Conservation (phyloP, 2,888 invertebrate genomes). For the Clivina fossor region DNA sequence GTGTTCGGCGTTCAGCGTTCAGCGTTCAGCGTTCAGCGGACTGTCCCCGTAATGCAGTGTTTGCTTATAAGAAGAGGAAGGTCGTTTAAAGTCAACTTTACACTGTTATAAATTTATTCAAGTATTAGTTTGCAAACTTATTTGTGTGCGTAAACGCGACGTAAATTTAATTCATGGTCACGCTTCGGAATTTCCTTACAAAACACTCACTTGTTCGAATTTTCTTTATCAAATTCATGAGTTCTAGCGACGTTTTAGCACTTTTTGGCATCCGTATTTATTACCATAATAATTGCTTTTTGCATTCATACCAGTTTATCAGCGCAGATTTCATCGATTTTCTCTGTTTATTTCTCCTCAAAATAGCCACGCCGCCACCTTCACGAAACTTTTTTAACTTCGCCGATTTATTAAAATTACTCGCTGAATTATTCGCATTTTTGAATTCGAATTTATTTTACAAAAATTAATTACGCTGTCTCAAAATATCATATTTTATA, state of each 20-base stretch:
- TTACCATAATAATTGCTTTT: slow-evolving; percentile 18
- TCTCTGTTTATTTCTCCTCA: too few relatives aligned
- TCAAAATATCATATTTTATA: too few relatives aligned
- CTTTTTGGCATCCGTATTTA: slow-evolving; percentile 19
- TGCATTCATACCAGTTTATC: slow-evolving; percentile 21
- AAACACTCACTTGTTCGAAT: slow-evolving; percentile 14
- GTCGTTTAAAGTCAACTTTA: slow-evolving; percentile 24
- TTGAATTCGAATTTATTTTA: too few relatives aligned
- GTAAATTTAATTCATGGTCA: slow-evolving; percentile 26
- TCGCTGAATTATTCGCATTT: too few relatives aligned
- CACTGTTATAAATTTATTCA: slow-evolving; percentile 28
- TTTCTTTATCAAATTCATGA: slow-evolving; percentile 26
- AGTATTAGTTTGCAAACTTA: slow-evolving; percentile 25
- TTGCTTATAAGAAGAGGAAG: slow-evolving; percentile 22
- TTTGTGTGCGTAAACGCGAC: slow-evolving; percentile 27
- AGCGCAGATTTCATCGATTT: too few relatives aligned
- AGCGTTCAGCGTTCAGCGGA: too few relatives aligned
- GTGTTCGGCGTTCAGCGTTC: too few relatives aligned
- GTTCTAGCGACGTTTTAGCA: slow-evolving; percentile 14
- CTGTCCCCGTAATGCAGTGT: slow-evolving; percentile 18
- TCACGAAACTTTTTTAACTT: too few relatives aligned
- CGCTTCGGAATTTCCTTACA: too few relatives aligned
- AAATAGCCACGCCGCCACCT: too few relatives aligned
- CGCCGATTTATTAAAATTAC: too few relatives aligned
- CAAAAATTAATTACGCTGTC: too few relatives aligned